phyloP scores from a whole-genome alignment of 1,140 invertebrate species.

The Ostrea edulis region DNA sequence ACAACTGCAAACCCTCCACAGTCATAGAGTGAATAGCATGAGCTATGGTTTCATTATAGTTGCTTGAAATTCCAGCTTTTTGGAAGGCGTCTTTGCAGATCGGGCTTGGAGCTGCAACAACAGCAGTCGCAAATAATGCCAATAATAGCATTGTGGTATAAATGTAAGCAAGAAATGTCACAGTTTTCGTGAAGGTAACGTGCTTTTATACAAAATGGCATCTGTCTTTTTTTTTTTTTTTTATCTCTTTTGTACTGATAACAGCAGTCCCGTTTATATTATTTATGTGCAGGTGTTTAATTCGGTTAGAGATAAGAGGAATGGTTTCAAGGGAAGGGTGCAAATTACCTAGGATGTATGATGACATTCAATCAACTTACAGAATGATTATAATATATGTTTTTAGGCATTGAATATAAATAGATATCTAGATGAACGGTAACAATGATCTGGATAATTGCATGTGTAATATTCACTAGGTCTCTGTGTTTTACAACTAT shows the following conservation, averaged over 20 bases:
- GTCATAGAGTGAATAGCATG: slow-evolving; percentile 74
- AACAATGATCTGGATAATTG: too few relatives aligned
- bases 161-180: not conserved
- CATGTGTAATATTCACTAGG: too few relatives aligned
- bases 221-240: not conserved
- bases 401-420: too few relatives aligned
- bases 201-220: not conserved
- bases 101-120: not conserved
- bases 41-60: slow-evolving; percentile 72
- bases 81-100: slow-evolving; percentile 54
- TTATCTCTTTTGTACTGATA: not conserved
- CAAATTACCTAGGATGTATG: too few relatives aligned
- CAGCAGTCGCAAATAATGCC: not conserved
- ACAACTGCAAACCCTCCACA: slow-evolving; percentile 66
- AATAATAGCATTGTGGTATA: not conserved
- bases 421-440: too few relatives aligned
- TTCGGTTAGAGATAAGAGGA: too few relatives aligned
- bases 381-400: too few relatives aligned
- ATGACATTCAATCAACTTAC: too few relatives aligned
- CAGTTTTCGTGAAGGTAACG: not conserved
- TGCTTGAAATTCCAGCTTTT: slow-evolving; percentile 56
- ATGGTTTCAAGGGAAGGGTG: too few relatives aligned
- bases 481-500: too few relatives aligned
- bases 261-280: not conserved
- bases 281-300: too few relatives aligned